phyloP scores from a whole-genome alignment of 2,797 vertebrate genomes.

The Sebastolobus alascanus region DNA sequence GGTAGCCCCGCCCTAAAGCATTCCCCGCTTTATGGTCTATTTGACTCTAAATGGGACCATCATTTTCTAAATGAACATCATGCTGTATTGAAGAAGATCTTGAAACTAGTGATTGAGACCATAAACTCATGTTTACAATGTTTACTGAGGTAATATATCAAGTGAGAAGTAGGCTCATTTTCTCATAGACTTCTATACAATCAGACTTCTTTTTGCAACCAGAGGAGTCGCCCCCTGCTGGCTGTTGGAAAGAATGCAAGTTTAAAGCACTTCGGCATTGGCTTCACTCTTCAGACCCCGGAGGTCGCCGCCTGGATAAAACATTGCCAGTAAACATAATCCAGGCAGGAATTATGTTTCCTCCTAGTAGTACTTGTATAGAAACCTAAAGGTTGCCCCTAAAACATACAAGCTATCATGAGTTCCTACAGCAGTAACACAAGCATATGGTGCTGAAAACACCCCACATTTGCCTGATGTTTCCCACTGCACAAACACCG shows the following conservation, averaged over 20 bases:
- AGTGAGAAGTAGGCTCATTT: no score
- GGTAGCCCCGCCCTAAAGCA: neutral
- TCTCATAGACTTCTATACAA: no score
- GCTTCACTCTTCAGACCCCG: no score
- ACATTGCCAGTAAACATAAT: neutral
- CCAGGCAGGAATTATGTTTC: neutral
- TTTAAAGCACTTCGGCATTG: no score
- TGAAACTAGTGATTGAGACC: rapidly evolving
- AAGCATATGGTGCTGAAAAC: slow-evolving; percentile 42
- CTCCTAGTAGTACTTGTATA: neutral
- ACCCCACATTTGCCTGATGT: slow-evolving; percentile 31
- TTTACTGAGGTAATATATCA: no score
- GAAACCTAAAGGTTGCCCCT: neutral
- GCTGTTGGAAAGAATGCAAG: no score
- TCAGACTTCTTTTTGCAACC: no score
- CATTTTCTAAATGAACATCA: neutral
- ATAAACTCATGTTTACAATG: no score
- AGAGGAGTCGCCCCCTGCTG: no score
- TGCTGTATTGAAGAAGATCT: neutral
- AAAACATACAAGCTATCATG: slow-evolving; percentile 7
- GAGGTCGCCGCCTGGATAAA: no score
- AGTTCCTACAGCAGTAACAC: neutral
- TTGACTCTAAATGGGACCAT: neutral
- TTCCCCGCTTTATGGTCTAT: neutral
- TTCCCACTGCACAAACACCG: slow-evolving; percentile 30